Percentiles rank a stretch among this genome's conserved stretches.
Conservation (phyloP, 30 jellyfish, hydroid and myxozoan genomes). For the Clytia hemisphaerica region DNA sequence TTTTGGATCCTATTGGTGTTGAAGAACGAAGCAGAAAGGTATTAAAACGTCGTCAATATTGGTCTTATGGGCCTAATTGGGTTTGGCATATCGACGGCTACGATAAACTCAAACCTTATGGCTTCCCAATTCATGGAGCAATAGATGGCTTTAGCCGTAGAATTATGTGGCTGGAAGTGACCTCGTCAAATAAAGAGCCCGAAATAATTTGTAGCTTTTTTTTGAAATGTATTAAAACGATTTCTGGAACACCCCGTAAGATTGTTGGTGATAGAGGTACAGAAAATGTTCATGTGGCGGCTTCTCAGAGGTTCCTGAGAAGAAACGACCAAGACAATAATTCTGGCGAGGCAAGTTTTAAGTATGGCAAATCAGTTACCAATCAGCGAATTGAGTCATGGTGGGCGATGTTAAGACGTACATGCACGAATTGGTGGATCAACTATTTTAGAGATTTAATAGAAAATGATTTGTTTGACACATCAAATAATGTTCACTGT, state of each 20-base stretch:
- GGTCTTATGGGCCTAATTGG: constrained; percentile 7
- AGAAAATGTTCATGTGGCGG: constrained; percentile 33
- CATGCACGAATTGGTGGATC: constrained; percentile 28
- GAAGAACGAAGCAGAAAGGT: constrained; percentile 10
- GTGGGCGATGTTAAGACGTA: constrained; percentile 14
- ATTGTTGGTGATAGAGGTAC: constrained; percentile 14
- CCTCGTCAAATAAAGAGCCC: constrained; percentile 14
- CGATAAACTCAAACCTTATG: constrained; percentile 17
- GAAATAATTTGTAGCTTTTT: constrained; percentile 3
- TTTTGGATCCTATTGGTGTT: constrained; percentile 25
- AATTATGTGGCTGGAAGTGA: constrained; percentile 28
- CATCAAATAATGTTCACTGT: too few relatives aligned
- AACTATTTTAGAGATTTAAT: too few relatives aligned
- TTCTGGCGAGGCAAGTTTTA: constrained; percentile 10
- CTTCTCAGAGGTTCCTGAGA: constrained; percentile 20
- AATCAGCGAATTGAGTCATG: constrained; percentile 29
- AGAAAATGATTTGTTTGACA: too few relatives aligned
- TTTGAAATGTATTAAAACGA: constrained; percentile 4
- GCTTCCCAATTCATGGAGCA: constrained; percentile 8
- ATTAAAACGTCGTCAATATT: constrained; percentile 4
- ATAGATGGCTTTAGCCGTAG: constrained; percentile 24
- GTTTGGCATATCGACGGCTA: constrained; percentile 32
- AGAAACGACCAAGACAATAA: constrained; percentile 2
- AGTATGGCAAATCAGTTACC: constrained; percentile 15
- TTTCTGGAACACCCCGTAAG: constrained; percentile 2